These are phyloP conservation scores for Lagocephalus sceleratus DNA, from an alignment of 2,797 vertebrate genomes.

Conservation along the genomic window DNA sequence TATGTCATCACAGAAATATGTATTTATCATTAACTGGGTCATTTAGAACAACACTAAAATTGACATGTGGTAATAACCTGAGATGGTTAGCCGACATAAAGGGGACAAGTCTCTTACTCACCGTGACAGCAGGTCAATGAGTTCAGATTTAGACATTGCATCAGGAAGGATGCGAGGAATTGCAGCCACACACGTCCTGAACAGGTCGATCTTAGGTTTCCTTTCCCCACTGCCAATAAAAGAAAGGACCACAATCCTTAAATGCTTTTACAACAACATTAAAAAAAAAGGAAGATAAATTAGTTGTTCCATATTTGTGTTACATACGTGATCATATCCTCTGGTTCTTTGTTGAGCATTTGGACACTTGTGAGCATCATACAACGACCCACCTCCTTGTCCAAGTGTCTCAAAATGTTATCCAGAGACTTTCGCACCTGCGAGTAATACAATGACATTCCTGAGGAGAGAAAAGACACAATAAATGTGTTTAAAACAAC, in stretches of 20 bases:
- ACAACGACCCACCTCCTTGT: conserved; percentile 97
- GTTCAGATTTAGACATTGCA: conserved; percentile 96
- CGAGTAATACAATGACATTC: conserved; percentile 97
- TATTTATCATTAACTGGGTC: neutral
- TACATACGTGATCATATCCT: conserved; percentile 91
- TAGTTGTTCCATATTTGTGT: neutral
- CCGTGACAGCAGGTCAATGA: conserved; percentile 95
- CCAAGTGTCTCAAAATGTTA: conserved; percentile 94
- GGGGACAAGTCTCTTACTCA: conserved; percentile 53
- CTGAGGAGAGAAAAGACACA: conserved; percentile 62
- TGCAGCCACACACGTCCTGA: conserved; percentile 96
- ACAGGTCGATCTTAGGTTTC: conserved; percentile 98
- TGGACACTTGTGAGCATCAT: conserved; percentile 99
- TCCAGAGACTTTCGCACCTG: conserved; percentile 97
- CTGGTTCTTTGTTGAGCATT: conserved; percentile 98
- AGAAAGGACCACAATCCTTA: neutral
- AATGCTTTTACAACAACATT: neutral
- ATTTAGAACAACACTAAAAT: neutral
- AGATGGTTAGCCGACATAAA: neutral
- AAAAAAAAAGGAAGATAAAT: too few relatives aligned
- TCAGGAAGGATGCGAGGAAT: conserved; percentile 96
- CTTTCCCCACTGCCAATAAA: conserved; percentile 85
- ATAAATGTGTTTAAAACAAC: conserved; percentile 1
- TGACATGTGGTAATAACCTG: neutral
- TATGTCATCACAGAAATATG: neutral